Evolutionary conservation across 2,113 vertebrate species (phyloP).

Genomic region (Atlantisia rogersi): DNA sequence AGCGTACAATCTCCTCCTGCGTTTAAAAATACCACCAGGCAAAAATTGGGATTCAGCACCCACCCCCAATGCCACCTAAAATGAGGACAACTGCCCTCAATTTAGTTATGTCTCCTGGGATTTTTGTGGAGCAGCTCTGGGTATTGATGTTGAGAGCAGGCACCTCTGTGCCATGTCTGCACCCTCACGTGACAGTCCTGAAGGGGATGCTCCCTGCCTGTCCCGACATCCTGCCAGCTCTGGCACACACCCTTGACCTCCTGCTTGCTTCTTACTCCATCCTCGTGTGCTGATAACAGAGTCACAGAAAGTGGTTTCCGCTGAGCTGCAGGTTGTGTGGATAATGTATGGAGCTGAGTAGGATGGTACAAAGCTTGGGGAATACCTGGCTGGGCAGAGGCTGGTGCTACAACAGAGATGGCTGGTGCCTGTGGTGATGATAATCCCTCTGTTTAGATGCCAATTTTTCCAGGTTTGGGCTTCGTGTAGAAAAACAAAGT

Average conservation of each 20-base stretch:
- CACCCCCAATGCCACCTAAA: not conserved
- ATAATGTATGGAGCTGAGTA: not conserved
- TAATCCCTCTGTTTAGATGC: not conserved
- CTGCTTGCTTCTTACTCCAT: not conserved
- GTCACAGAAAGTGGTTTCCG: fast-evolving
- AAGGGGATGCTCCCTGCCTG: fast-evolving
- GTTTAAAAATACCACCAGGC: constrained; percentile 34
- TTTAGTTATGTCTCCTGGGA: not conserved
- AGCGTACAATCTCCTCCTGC: not conserved
- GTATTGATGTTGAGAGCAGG: not conserved
- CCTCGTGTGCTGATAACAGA: not conserved
- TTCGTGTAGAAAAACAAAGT: not conserved
- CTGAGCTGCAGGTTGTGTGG: not conserved
- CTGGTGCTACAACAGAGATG: fast-evolving
- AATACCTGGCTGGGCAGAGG: not conserved
- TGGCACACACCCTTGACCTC: not conserved
- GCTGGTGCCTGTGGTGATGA: not conserved
- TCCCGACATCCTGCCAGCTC: not conserved
- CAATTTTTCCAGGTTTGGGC: not conserved
- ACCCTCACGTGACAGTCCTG: fast-evolving
- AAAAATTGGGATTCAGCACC: constrained; percentile 23
- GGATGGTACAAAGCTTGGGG: not conserved
- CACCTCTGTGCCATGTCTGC: fast-evolving
- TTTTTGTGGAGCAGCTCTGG: not conserved
- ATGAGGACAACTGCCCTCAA: not conserved